Evolutionary conservation across 2,888 invertebrate species (phyloP), one percentile per base, ranked within the genome.

Genomic region (Orthonevra nobilis): DNA sequence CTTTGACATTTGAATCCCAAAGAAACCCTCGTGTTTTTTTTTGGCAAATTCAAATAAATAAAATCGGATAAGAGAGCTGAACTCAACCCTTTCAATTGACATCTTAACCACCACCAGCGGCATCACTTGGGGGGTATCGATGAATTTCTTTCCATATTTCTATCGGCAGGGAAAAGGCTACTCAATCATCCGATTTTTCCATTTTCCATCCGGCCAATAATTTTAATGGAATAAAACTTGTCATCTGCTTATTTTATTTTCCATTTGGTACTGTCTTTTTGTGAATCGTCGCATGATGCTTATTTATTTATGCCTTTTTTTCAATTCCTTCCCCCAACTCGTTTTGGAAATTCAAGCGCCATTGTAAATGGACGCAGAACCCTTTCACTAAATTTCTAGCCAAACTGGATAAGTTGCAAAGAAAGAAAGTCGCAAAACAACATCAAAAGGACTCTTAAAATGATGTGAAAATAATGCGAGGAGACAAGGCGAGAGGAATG

Each of bases 191-290:
- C n/a, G n/a, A n/a, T n/a, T n/a, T n/a, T n/a, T n/a, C n/a, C n/a
- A n/a, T n/a, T n/a, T n/a, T n/a, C n/a, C 38, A 61, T 74, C 60
- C 74, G 46, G 61, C 46, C 68, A 74, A 68, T 74, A 74, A 74
- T 63, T 79, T 44, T 81, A 82, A 82, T 82, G 79, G 82, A 82
- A 82, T 82, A 81, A 81, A 81, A 79, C 68, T 75, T 82, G 82
- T 82, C 82, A 82, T 81, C 81, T 82, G 42, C 64, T 75, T 81
- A 75, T 74, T 74, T 61, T 54, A 12, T 46, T 26, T 12, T 34
- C 7, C 10, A 19, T 52, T 52, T 52, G 10, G 12, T 32, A 10
- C 38, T 15, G 48, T 60, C 44, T 66, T 58, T 60, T 66, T 40
- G 32, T 19, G 46, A 44, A 68, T 61, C 52, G 68, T 63, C 69